A percentile compares a stretch with the other conserved stretches of the same genome.
Conservation (phyloP, 2,113 vertebrate genomes). For the Megaceryle torquata region DNA sequence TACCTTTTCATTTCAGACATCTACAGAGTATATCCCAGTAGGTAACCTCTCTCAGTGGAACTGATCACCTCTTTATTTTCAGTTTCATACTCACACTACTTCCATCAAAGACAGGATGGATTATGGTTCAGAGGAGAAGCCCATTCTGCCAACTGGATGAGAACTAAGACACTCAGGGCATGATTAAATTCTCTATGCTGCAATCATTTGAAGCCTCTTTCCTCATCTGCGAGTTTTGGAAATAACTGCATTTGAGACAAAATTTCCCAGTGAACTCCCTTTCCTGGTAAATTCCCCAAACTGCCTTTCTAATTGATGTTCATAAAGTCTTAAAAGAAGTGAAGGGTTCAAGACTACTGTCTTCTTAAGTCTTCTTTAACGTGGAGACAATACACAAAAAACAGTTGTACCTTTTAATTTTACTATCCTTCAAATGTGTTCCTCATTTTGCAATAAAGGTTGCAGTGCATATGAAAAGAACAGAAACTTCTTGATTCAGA, state of each 20-base stretch:
- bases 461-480: not conserved
- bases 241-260: not conserved
- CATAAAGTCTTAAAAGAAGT: not conserved
- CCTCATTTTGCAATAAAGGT: not conserved
- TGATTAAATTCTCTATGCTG: not conserved
- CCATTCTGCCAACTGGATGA: not conserved
- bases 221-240: not conserved
- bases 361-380: not conserved
- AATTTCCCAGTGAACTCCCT: not conserved
- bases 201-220: not conserved
- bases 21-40: not conserved
- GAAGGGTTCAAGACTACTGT: not conserved
- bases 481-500: not conserved
- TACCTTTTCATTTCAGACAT: not conserved
- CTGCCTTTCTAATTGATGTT: not conserved
- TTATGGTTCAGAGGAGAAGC: not conserved
- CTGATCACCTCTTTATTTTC: not conserved
- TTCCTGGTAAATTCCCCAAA: not conserved
- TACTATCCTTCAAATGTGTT: not conserved
- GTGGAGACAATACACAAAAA: not conserved
- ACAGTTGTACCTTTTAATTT: not conserved
- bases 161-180: not conserved
- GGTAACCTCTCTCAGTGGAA: not conserved
- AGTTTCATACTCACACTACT: not conserved
- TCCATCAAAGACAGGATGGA: not conserved